Conservation (phyloP, 2,797 vertebrate species). For the Tadarida brasiliensis region DNA sequence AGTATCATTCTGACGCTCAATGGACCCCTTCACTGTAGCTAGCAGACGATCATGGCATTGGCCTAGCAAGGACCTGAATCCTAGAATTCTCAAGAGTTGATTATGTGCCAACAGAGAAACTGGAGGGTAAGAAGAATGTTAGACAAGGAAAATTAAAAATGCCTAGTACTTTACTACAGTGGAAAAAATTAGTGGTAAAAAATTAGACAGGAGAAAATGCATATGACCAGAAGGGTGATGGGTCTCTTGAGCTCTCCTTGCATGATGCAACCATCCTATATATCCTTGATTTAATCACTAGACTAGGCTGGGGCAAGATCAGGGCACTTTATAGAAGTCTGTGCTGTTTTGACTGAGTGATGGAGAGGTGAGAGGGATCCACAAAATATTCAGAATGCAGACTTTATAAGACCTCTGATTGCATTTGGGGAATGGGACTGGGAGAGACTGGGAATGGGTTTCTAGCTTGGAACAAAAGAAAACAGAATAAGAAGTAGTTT, state of each 20-base stretch:
- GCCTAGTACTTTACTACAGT: neutral
- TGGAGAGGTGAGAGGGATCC: neutral
- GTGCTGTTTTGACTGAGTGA: neutral
- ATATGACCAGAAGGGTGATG: neutral
- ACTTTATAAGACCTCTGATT: neutral
- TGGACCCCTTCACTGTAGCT: neutral
- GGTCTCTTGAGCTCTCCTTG: neutral
- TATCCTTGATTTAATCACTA: neutral
- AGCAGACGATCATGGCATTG: neutral
- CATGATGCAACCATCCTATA: neutral
- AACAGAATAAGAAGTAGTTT: neutral
- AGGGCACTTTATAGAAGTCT: neutral
- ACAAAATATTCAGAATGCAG: neutral
- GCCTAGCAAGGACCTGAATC: neutral
- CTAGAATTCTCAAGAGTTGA: neutral
- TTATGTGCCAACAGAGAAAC: neutral
- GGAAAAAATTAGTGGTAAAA: neutral
- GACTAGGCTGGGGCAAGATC: neutral
- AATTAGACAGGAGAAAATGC: neutral
- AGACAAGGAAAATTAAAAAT: conserved; percentile 23
- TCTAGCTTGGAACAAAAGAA: neutral
- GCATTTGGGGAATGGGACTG: neutral
- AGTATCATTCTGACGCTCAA: neutral
- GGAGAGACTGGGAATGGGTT: neutral
- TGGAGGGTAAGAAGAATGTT: neutral